Percentiles rank a stretch among this genome's conserved stretches.
These are phyloP conservation scores for Megaceryle torquata DNA, from an alignment of 2,113 vertebrate species.

Conservation along the genomic window DNA sequence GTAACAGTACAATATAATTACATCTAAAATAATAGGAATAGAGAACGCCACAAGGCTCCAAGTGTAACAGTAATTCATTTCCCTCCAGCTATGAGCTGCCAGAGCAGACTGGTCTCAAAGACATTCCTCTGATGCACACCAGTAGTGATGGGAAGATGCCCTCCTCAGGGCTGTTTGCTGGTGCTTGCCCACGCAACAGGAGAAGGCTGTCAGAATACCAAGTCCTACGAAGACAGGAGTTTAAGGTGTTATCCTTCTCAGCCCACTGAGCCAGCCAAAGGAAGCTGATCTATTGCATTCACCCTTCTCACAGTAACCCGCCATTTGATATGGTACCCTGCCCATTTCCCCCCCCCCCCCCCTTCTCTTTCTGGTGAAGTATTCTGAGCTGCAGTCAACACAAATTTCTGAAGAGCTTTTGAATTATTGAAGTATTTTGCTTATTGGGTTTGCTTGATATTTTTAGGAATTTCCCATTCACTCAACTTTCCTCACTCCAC, in stretches of 20 bases:
- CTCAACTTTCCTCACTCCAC: neutral
- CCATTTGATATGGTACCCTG: neutral
- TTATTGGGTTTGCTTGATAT: neutral
- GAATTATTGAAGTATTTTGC: neutral
- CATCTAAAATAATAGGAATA: neutral
- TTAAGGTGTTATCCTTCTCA: neutral
- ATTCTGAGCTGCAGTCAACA: neutral
- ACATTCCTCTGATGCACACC: neutral
- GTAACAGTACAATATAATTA: neutral
- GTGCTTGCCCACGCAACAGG: neutral
- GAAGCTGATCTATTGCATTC: neutral
- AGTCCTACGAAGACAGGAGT: accelerated
- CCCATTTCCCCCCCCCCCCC: accelerated
- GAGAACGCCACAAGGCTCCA: neutral
- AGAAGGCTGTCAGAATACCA: neutral
- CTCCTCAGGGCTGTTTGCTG: neutral
- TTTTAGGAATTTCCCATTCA: neutral
- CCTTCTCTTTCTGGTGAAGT: neutral
- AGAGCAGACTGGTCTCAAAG: neutral
- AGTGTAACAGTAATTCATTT: neutral
- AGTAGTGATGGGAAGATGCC: neutral
- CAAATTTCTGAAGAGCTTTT: neutral
- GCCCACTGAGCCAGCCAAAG: neutral
- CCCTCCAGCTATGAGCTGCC: neutral
- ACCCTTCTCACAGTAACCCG: neutral